These are phyloP conservation scores for Drosophila pegasa DNA, from an alignment of 2,888 invertebrate species.

Conservation along the genomic window DNA sequence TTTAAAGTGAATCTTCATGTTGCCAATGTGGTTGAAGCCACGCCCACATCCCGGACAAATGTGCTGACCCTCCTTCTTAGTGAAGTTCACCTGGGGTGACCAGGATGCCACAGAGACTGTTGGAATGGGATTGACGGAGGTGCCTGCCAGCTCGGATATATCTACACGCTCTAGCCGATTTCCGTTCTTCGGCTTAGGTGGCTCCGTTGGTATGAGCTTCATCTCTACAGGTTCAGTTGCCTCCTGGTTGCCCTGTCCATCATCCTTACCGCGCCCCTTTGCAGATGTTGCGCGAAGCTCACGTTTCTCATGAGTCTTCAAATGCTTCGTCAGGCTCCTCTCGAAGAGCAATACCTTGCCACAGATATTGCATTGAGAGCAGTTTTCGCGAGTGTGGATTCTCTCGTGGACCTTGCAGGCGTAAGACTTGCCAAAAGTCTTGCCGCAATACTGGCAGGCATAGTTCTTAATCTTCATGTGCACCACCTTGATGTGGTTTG, in stretches of 20 bases:
- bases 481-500: slow-evolving; percentile 81
- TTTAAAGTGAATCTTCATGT: slow-evolving; percentile 81
- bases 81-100: slow-evolving; percentile 82
- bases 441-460: slow-evolving; percentile 81
- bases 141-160: slow-evolving; percentile 79
- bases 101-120: slow-evolving; percentile 81
- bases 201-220: slow-evolving; percentile 1
- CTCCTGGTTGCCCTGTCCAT: background rate
- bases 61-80: slow-evolving; percentile 82
- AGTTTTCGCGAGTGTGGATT: slow-evolving; percentile 80
- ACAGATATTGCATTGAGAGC: slow-evolving; percentile 80
- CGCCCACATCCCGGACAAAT: slow-evolving; percentile 82
- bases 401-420: slow-evolving; percentile 81
- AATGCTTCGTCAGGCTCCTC: slow-evolving; percentile 79
- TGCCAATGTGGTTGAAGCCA: slow-evolving; percentile 82
- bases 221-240: slow-evolving; percentile 1
- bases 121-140: slow-evolving; percentile 80
- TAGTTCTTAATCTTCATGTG: slow-evolving; percentile 82
- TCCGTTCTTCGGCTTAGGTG: slow-evolving; percentile 70
- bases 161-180: slow-evolving; percentile 80
- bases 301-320: slow-evolving; percentile 81
- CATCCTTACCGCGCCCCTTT: slow-evolving; percentile 16
- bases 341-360: slow-evolving; percentile 81
- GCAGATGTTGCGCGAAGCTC: slow-evolving; percentile 49
- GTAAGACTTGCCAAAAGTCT: slow-evolving; percentile 79